A percentile compares a stretch with the other conserved stretches of the same genome.
These are phyloP conservation scores for Augochlora pura DNA, from an alignment of 1,140 invertebrate species.

Conservation along the genomic window DNA sequence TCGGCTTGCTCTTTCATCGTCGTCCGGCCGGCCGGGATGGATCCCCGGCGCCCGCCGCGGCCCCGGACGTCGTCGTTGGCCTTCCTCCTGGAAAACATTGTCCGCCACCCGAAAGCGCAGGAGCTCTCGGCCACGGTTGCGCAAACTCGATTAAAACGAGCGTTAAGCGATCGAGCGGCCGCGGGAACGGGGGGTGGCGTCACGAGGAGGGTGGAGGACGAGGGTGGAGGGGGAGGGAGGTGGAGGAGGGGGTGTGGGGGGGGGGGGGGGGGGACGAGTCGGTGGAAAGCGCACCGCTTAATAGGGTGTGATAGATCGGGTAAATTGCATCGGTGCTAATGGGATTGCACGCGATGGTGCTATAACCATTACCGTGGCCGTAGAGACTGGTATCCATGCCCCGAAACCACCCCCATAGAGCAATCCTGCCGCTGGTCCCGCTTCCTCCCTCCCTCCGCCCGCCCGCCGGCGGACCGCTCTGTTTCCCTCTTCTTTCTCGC, in stretches of 20 bases:
- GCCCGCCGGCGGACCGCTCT: not conserved
- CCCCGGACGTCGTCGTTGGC: conserved; percentile 19
- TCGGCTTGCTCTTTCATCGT: conserved; percentile 29
- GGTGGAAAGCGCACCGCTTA: conserved; percentile 77
- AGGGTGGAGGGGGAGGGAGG: too few relatives aligned
- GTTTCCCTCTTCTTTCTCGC: conserved; percentile 19
- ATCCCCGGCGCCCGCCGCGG: not conserved
- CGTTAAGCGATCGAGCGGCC: conserved; percentile 76
- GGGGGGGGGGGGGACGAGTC: conserved; percentile 15
- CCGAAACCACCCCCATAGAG: conserved; percentile 70
- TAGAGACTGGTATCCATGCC: conserved; percentile 70
- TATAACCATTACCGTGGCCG: conserved; percentile 78
- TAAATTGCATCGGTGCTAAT: conserved; percentile 81
- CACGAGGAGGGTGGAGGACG: not conserved
- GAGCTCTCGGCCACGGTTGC: conserved; percentile 54
- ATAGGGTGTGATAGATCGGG: conserved; percentile 81
- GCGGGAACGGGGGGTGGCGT: conserved; percentile 27
- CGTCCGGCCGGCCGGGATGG: not conserved
- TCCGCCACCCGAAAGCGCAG: conserved; percentile 31
- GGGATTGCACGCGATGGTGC: conserved; percentile 80
- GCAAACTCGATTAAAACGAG: conserved; percentile 78
- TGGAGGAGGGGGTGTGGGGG: not conserved
- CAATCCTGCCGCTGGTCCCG: conserved; percentile 52
- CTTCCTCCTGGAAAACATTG: conserved; percentile 51
- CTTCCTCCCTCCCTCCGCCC: conserved; percentile 14